These are phyloP conservation scores for Drosophila obscura DNA, from an alignment of 1,140 invertebrate species.

Conservation along the genomic window DNA sequence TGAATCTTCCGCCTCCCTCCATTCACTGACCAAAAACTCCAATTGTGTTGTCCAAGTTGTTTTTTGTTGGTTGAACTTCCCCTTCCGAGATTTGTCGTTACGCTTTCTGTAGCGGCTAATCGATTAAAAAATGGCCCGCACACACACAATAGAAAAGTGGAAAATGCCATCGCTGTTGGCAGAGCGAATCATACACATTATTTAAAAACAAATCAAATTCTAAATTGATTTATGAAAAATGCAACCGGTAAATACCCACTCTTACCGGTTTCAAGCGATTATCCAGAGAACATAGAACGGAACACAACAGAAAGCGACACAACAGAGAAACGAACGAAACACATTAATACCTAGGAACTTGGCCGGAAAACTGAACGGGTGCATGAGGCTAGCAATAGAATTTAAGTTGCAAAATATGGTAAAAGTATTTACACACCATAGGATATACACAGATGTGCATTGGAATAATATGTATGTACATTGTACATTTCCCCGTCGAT, in stretches of 20 bases:
- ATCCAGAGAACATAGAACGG: slow-evolving; percentile 14
- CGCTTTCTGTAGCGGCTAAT: slow-evolving; percentile 33
- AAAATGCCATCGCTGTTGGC: slow-evolving; percentile 26
- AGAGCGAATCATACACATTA: slow-evolving; percentile 13
- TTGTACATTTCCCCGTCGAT: slow-evolving; percentile 13
- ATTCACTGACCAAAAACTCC: slow-evolving; percentile 11
- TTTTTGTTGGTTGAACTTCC: slow-evolving; percentile 29
- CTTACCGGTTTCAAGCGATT: slow-evolving; percentile 57
- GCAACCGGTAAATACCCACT: slow-evolving; percentile 45
- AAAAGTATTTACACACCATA: slow-evolving; percentile 29
- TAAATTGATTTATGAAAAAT: slow-evolving; percentile 63
- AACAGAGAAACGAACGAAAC: not conserved
- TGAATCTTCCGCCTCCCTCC: too few relatives aligned
- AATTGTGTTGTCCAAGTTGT: slow-evolving; percentile 5
- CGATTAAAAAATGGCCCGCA: slow-evolving; percentile 23
- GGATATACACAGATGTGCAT: not conserved
- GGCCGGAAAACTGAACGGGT: slow-evolving; percentile 44
- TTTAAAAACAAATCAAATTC: slow-evolving; percentile 64
- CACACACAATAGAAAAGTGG: slow-evolving; percentile 9
- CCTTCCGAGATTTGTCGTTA: slow-evolving; percentile 22
- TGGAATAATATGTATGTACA: not conserved
- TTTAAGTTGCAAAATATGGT: slow-evolving; percentile 38
- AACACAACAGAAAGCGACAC: too few relatives aligned
- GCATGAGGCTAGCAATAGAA: slow-evolving; percentile 32
- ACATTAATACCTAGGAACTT: slow-evolving; percentile 33